Base-by-base conservation (phyloP, 2,113 vertebrate species). In the Rhizomys pruinosus region DNA sequence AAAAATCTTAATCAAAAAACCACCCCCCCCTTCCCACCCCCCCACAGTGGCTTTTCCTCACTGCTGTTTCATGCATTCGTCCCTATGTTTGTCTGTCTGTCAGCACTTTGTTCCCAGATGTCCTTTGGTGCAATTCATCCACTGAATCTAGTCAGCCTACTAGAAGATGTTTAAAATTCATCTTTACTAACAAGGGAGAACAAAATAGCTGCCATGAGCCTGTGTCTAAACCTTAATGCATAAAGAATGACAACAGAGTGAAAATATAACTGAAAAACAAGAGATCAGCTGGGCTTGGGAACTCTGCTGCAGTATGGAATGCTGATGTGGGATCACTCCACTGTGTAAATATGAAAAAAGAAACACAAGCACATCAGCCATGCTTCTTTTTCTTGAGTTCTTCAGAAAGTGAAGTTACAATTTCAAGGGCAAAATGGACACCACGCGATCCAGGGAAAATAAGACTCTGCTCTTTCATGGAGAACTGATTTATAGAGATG, bases 91-190 rank as follows among this genome's bases (percentile, higher is more conserved):
- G 47, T 52, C 47, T 52, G 47, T 52, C 47, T 52, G 11, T 52
- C 47, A 52, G 47, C 47, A 52, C n/a, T 6, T 52, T 52, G 47
- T 93, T 47, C 57, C 15, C 5, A 23, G 90, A n/a, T 2, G 39
- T 87, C 19, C 74, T 11, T 52, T 11, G 11, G 47, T 52, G 47
- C 11, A 52, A 11, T 52, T 52, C 47, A 52, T 52, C 47, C 47
- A 52, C 47, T 11, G 11, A 11, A 6, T 52, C 47, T 52, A 52
- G 47, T 52, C 47, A 52, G 47, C 47, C 11, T 52, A 52, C 11
- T 11, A 94, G 94, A 95, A 84, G 3, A 79, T 77, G 87, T 96
- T 95, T 97, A 93, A 55, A 95, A 92, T 92, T 90, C n/a, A 88
- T 95, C 63, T 92, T 92, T 15, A 10, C 77, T 96, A 71, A 89